phyloP scores from a whole-genome alignment of 2,113 vertebrate species.

The Naja naja region DNA sequence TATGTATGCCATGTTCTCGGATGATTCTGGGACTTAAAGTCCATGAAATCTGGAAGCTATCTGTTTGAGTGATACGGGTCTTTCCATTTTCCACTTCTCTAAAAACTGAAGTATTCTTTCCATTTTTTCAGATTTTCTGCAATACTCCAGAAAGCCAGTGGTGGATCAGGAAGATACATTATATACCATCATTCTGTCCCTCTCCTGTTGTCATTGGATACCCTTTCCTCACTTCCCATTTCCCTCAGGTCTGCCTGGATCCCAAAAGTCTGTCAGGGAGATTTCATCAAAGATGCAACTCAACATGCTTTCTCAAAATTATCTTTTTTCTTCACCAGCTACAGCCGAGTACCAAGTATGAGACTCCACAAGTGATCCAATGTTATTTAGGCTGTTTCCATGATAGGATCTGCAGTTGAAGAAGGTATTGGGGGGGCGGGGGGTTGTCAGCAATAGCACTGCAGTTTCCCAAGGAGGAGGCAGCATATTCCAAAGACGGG shows the following conservation, averaged over 20 bases:
- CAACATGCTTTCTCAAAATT: conserved; percentile 24
- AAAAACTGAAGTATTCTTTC: background rate
- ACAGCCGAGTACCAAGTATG: conserved; percentile 84
- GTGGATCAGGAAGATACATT: background rate
- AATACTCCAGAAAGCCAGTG: background rate
- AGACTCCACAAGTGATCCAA: conserved; percentile 90
- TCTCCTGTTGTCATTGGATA: background rate
- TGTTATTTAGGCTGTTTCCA: conserved; percentile 60
- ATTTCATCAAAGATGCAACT: conserved; percentile 77
- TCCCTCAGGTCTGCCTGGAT: background rate
- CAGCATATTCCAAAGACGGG: too few relatives aligned
- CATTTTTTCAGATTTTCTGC: background rate
- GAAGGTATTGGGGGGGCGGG: background rate
- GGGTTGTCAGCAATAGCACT: too few relatives aligned
- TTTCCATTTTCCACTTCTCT: background rate
- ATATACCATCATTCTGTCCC: background rate
- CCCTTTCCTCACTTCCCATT: background rate
- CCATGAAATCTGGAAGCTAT: background rate
- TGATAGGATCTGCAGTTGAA: background rate
- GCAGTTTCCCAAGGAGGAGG: too few relatives aligned
- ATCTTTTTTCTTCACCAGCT: conserved; percentile 70
- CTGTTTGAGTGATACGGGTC: background rate
- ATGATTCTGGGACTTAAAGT: background rate
- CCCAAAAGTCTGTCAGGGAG: conserved; percentile 71
- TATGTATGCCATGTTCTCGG: background rate